These are phyloP conservation scores for Magallana gigas DNA, from an alignment of 1,140 invertebrate genomes.

Conservation along the genomic window DNA sequence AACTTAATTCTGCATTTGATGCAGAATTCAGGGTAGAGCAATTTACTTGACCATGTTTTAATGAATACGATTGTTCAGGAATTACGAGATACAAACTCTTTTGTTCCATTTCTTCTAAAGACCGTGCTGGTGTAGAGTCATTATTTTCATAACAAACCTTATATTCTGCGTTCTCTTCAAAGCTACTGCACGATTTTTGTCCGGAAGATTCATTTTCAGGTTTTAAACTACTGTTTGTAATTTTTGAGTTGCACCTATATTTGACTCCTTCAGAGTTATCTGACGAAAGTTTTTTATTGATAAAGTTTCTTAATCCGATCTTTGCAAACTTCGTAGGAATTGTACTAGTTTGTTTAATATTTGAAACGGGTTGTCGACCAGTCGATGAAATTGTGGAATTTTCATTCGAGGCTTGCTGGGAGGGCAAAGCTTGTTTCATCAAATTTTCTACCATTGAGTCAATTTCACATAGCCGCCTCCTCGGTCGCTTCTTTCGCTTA, in stretches of 20 bases:
- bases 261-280: background rate
- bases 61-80: background rate
- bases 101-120: background rate
- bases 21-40: background rate
- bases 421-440: background rate
- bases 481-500: slow-evolving; percentile 1
- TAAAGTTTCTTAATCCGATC: background rate
- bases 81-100: background rate
- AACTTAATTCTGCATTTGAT: background rate
- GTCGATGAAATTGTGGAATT: too few relatives aligned
- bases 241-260: background rate
- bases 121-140: background rate
- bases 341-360: background rate
- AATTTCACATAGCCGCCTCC: slow-evolving; percentile 8
- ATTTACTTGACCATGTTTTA: too few relatives aligned
- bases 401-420: background rate
- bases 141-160: too few relatives aligned
- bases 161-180: background rate
- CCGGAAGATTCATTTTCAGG: background rate
- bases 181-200: background rate
- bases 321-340: background rate
- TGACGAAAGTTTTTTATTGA: background rate
- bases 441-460: slow-evolving; percentile 2
- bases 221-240: background rate
- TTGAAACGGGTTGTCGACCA: background rate